Conservation (phyloP, 2,888 invertebrate genomes). For the Dynastes grantii region DNA sequence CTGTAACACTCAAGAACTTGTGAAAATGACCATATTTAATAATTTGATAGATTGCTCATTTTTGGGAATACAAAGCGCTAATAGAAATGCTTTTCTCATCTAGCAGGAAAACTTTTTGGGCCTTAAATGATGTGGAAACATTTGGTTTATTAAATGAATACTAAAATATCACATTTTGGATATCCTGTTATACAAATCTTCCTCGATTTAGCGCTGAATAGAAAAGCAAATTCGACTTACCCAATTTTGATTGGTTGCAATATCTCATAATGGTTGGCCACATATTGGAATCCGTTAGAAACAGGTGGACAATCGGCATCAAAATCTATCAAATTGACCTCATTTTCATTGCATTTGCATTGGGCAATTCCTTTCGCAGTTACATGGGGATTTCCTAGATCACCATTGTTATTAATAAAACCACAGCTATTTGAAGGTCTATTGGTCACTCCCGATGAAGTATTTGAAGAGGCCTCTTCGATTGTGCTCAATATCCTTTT, state of each 20-base stretch:
- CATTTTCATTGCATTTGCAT: not conserved
- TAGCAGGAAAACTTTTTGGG: no score
- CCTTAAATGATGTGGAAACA: no score
- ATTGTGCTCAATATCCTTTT: slow-evolving; percentile 48
- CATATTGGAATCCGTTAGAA: slow-evolving; percentile 5
- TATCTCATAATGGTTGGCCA: slow-evolving; percentile 1
- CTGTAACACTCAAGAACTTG: no score
- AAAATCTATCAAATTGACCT: slow-evolving; percentile 30
- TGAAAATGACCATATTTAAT: no score
- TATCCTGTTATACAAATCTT: not conserved
- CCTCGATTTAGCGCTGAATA: not conserved
- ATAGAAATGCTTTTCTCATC: no score
- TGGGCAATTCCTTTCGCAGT: not conserved
- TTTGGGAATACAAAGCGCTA: no score
- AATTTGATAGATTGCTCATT: no score
- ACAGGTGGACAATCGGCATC: not conserved
- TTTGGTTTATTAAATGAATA: no score
- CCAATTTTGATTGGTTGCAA: slow-evolving; percentile 6
- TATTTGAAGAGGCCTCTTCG: slow-evolving; percentile 45
- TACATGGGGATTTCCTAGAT: not conserved
- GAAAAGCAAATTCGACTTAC: not conserved
- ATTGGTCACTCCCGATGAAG: slow-evolving; percentile 34
- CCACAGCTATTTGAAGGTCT: not conserved
- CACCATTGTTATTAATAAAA: not conserved
- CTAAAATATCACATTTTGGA: no score